Evolutionary conservation across 2,797 vertebrate species (phyloP), one percentile per base, ranked within the genome.

Genomic region (Poecilia velifera): DNA sequence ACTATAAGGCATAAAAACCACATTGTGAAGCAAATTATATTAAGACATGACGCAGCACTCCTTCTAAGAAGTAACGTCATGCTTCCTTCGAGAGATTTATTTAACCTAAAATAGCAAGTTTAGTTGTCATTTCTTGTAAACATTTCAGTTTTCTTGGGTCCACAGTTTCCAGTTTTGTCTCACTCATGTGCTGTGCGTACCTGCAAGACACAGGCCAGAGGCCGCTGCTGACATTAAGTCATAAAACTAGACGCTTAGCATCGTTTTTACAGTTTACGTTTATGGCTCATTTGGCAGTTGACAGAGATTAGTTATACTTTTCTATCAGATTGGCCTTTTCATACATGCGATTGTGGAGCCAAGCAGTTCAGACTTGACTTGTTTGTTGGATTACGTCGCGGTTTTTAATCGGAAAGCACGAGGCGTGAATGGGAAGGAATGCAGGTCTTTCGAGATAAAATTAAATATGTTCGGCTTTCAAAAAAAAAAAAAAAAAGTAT

Each of bases 211-310:
- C 51, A 73, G 9, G 51, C 45, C 0, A 51, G 72, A 36, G 31
- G 46, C 45, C 34, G 16, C 39, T 25, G 39, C 66, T 70, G 18
- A 22, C 18, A 25, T 43, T 13, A 43, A 70, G 66, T 70, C 66
- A 43, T 43, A 43, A 25, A 43, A 41, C 66, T 13, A 43, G 43
- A 45, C 5, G 16, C 25, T 70, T 70, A 70, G 66, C 20, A 43
- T 70, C n/a, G 3, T 43, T 70, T 43, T 70, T 70, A 70, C 22
- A 13, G 22, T 70, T 45, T 43, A 70, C 39, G n/a, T 43, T 43
- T 70, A 70, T 45, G 66, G n/a, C 66, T 70, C 41, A 45, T 70
- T 70, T 70, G 41, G 39, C 39, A 41, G 20, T 68, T 68, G 36
- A 70, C 39, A 43, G 39, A 43, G 22, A 45, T 70, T n/a, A 70